phyloP scores from a whole-genome alignment of 2,888 invertebrate species.

The Microchrysa polita region DNA sequence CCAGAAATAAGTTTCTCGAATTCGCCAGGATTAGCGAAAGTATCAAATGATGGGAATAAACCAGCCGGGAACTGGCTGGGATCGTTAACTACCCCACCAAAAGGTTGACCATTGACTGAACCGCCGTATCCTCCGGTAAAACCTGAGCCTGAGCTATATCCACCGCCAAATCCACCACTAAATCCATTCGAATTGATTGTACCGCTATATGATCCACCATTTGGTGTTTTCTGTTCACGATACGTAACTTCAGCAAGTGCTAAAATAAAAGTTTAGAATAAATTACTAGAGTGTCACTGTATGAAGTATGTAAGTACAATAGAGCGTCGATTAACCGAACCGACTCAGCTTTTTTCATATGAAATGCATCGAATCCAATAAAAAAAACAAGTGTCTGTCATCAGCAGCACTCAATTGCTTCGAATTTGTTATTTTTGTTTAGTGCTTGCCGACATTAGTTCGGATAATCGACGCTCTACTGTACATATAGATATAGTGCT shows the following conservation, averaged over 20 bases:
- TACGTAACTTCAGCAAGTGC: slow-evolving; percentile 12
- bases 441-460: too few species aligned
- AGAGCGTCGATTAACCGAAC: background rate
- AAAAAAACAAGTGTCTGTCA: too few species aligned
- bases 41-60: slow-evolving; percentile 23
- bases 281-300: background rate
- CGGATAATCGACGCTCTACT: too few species aligned
- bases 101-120: slow-evolving; percentile 52
- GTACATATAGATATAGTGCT: background rate
- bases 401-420: too few species aligned
- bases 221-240: slow-evolving; percentile 7
- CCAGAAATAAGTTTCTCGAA: slow-evolving; percentile 41
- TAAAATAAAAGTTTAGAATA: slow-evolving; percentile 8
- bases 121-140: slow-evolving; percentile 50
- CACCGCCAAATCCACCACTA: slow-evolving; percentile 27
- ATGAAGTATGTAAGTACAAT: background rate
- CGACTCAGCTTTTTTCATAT: too few species aligned
- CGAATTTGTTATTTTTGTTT: too few species aligned
- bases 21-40: slow-evolving; percentile 33
- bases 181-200: slow-evolving; percentile 22
- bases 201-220: slow-evolving; percentile 30
- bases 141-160: slow-evolving; percentile 37
- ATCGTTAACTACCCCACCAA: slow-evolving; percentile 41
- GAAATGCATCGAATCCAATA: too few species aligned
- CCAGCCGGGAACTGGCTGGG: background rate